These are phyloP conservation scores for Sphecodes monilicornis DNA, from an alignment of 2,888 invertebrate species.

Conservation along the genomic window DNA sequence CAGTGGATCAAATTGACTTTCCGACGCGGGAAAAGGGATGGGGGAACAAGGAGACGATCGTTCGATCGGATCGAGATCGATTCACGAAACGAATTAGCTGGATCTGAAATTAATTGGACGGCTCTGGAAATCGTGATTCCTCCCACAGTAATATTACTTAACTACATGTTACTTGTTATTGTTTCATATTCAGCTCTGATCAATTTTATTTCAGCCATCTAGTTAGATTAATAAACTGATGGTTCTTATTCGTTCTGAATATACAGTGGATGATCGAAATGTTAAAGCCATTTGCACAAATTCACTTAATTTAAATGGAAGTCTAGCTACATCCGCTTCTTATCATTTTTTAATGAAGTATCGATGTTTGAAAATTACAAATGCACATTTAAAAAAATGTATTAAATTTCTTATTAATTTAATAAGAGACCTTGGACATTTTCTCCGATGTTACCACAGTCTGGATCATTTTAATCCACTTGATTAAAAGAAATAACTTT, in stretches of 20 bases:
- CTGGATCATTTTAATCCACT: no score
- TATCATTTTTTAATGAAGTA: no score
- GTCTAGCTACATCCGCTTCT: no score
- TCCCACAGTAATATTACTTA: neutral
- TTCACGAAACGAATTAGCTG: neutral
- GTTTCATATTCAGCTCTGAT: neutral
- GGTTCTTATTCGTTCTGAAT: neutral
- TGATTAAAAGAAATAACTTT: neutral
- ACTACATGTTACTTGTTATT: neutral
- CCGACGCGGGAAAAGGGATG: conserved; percentile 3
- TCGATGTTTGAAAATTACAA: no score
- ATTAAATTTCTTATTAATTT: no score
- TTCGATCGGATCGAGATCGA: neutral
- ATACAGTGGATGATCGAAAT: neutral
- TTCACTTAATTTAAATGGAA: neutral
- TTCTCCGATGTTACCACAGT: no score
- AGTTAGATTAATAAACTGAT: neutral
- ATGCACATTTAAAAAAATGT: no score
- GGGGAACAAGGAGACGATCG: neutral
- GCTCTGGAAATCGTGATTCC: neutral
- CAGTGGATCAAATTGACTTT: conserved; percentile 44
- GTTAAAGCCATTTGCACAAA: neutral
- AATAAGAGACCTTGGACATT: no score
- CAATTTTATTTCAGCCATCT: neutral
- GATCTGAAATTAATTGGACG: neutral